These are phyloP conservation scores for Podarcis siculus DNA, from an alignment of 2,797 vertebrate genomes.

Conservation along the genomic window DNA sequence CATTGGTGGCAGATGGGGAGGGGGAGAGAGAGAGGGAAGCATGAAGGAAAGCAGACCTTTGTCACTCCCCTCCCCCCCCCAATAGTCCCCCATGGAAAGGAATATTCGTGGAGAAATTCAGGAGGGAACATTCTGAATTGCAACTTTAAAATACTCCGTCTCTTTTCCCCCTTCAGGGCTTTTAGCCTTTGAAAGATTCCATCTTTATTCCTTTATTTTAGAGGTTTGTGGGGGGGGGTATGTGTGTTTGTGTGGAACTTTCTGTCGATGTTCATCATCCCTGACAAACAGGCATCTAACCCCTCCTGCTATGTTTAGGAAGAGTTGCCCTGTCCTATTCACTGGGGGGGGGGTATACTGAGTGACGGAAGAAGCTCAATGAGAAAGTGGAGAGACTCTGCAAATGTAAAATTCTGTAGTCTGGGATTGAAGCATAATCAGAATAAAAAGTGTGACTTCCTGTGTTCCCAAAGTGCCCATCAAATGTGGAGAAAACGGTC, in stretches of 20 bases:
- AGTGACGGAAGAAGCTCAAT: not conserved
- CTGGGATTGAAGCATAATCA: not conserved
- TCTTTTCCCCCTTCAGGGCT: not conserved
- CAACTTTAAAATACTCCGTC: not conserved
- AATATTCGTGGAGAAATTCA: not conserved
- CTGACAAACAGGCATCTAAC: constrained; percentile 11
- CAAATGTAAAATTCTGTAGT: not conserved
- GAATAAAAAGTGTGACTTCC: not conserved
- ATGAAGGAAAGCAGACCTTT: not conserved
- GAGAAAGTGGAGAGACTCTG: not conserved
- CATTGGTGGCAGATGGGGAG: accelerated
- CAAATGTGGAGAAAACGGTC: not conserved
- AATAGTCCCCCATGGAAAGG: not conserved
- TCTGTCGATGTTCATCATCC: not conserved
- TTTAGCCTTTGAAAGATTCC: constrained; percentile 20
- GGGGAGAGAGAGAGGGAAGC: accelerated
- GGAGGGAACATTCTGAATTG: constrained; percentile 16
- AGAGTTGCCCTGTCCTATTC: not conserved
- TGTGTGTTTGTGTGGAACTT: constrained; percentile 30
- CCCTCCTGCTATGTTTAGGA: constrained; percentile 17
- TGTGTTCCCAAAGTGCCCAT: constrained; percentile 20
- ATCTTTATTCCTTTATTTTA: not conserved
- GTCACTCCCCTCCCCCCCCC: not conserved
- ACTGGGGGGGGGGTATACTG: not conserved
- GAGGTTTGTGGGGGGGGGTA: not conserved